Evolutionary conservation across 2,113 vertebrate genomes (phyloP).

Genomic region (Galbula dea): DNA sequence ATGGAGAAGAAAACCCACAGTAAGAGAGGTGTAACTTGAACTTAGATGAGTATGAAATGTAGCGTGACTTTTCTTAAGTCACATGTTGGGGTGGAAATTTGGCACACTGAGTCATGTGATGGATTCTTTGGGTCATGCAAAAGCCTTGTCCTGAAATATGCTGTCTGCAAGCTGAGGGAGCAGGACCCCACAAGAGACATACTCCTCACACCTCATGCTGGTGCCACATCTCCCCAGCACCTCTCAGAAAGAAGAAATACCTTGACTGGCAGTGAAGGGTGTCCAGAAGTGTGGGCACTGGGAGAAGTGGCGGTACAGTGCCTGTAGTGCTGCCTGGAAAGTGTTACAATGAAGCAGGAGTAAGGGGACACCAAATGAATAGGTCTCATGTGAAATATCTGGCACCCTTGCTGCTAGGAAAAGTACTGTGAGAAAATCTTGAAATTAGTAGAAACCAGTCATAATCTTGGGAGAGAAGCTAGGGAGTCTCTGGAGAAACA

Average conservation of each 20-base stretch:
- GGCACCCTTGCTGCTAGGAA: accelerated
- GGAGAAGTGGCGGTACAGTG: neutral
- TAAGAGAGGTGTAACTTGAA: neutral
- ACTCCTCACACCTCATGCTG: accelerated
- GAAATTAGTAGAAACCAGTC: neutral
- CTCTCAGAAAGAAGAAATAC: too few relatives aligned
- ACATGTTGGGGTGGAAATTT: neutral
- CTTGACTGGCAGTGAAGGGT: neutral
- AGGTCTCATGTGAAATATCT: neutral
- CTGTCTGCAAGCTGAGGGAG: neutral
- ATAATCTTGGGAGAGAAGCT: neutral
- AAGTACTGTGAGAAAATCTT: neutral
- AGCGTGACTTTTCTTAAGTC: neutral
- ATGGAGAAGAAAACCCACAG: neutral
- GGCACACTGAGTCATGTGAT: neutral
- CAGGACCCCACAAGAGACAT: neutral
- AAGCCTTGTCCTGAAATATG: accelerated
- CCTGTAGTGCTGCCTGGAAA: accelerated
- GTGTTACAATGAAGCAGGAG: accelerated
- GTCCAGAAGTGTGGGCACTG: too few relatives aligned
- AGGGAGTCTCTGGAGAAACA: neutral
- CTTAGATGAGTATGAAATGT: neutral
- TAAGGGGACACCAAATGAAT: neutral
- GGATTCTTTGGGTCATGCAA: neutral
- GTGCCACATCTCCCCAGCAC: neutral